Percentiles rank a stretch among this genome's conserved stretches.
Evolutionary conservation across 2,888 invertebrate species (phyloP).

Genomic region (Cheilosia grossa): DNA sequence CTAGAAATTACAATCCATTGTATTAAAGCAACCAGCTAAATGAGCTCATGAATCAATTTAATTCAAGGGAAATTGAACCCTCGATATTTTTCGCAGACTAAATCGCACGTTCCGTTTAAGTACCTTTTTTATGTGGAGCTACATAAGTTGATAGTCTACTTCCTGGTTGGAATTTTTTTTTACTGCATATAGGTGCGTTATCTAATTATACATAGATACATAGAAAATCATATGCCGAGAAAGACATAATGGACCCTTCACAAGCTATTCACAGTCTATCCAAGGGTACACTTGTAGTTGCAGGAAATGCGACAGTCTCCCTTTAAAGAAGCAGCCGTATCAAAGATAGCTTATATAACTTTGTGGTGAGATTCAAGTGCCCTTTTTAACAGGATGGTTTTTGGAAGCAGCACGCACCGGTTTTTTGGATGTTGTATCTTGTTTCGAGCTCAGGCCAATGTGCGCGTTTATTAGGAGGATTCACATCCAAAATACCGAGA

Average conservation of each 20-base stretch:
- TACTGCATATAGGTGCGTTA: no score
- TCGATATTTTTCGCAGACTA: conserved; percentile 11
- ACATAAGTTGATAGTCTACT: not conserved
- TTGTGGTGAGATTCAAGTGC: no score
- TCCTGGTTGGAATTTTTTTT: conserved; percentile 10
- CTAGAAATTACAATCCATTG: conserved; percentile 24
- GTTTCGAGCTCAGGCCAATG: no score
- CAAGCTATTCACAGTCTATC: not conserved
- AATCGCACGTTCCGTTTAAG: conserved; percentile 8
- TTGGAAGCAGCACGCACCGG: no score
- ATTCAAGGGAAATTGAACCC: conserved; percentile 40
- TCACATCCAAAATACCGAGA: no score
- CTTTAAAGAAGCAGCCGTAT: no score
- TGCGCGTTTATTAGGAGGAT: no score
- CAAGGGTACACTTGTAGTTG: not conserved
- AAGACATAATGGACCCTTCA: conserved; percentile 18
- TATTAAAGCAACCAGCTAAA: conserved; percentile 31
- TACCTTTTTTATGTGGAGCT: conserved; percentile 1
- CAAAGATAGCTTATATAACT: no score
- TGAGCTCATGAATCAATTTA: conserved; percentile 42
- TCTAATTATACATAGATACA: not conserved
- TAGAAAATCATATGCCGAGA: not conserved
- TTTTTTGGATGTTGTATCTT: no score
- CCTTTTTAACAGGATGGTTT: no score
- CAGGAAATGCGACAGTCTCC: no score